phyloP scores from a whole-genome alignment of 2,888 invertebrate species.

The Drosophila affinis region DNA sequence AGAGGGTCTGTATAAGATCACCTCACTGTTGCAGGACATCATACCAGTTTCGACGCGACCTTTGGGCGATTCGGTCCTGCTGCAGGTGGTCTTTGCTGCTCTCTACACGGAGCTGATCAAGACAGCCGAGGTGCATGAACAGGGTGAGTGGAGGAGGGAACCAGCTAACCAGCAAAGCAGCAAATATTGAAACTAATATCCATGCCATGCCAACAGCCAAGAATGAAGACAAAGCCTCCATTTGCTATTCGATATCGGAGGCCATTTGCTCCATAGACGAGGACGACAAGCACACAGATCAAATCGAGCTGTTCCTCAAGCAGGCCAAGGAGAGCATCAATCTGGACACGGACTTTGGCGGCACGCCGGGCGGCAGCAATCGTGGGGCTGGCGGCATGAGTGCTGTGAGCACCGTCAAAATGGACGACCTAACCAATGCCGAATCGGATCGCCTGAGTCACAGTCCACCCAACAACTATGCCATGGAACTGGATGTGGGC shows the following conservation, averaged over 20 bases:
- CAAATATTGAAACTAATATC: not conserved
- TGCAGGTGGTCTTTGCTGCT: slow-evolving; percentile 89
- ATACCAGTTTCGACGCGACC: slow-evolving; percentile 89
- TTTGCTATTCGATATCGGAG: slow-evolving; percentile 90
- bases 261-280: slow-evolving; percentile 92
- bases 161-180: not conserved
- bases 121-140: slow-evolving; percentile 82
- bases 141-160: slow-evolving; percentile 34
- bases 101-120: slow-evolving; percentile 88
- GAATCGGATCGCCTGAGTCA: slow-evolving; percentile 80
- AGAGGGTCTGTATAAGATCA: slow-evolving; percentile 85
- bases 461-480: slow-evolving; percentile 80
- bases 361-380: slow-evolving; percentile 41
- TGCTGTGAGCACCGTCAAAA: slow-evolving; percentile 82
- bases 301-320: slow-evolving; percentile 87
- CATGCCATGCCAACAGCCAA: slow-evolving; percentile 47
- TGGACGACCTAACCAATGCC: slow-evolving; percentile 75
- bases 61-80: slow-evolving; percentile 87
- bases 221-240: slow-evolving; percentile 84
- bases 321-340: slow-evolving; percentile 85
- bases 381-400: slow-evolving; percentile 73
- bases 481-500: slow-evolving; percentile 84
- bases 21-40: slow-evolving; percentile 87
- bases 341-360: slow-evolving; percentile 75
- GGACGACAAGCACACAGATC: slow-evolving; percentile 90